These are phyloP conservation scores for Trichopria drosophilae DNA, from an alignment of 2,888 invertebrate species.

Conservation along the genomic window DNA sequence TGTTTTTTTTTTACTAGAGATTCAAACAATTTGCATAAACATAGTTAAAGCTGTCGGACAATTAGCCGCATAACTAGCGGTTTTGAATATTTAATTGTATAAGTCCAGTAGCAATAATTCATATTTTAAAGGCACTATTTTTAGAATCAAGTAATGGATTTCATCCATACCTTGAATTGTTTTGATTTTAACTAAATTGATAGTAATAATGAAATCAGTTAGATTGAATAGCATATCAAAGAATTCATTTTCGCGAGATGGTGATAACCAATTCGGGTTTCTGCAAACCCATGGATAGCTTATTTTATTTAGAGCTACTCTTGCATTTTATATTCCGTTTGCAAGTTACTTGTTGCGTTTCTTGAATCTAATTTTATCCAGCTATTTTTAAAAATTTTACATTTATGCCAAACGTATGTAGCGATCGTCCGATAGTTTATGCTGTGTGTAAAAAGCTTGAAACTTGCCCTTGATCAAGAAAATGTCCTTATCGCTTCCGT, in stretches of 20 bases:
- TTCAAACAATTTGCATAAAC: conserved; percentile 9
- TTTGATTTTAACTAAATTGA: not conserved
- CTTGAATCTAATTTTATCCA: conserved; percentile 5
- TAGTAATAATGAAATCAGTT: conserved; percentile 1
- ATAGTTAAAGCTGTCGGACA: conserved; percentile 3
- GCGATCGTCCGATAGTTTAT: conserved; percentile 9
- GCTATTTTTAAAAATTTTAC: too few relatives aligned
- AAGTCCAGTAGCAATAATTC: conserved; percentile 5
- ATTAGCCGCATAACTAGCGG: not conserved
- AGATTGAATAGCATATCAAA: not conserved
- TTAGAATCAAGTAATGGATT: conserved; percentile 4
- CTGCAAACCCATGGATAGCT: not conserved
- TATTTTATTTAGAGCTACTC: not conserved
- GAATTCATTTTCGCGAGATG: not conserved
- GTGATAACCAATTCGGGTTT: not conserved
- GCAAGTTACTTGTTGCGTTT: not conserved
- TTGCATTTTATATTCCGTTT: not conserved
- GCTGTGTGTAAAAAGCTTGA: conserved; percentile 13
- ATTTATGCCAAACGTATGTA: conserved; percentile 14
- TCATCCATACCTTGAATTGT: conserved; percentile 8
- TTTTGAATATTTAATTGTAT: conserved; percentile 5
- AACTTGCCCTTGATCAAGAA: too few relatives aligned
- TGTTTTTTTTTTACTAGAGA: too few relatives aligned
- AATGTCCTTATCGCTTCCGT: conserved; percentile 16
- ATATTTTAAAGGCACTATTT: not conserved